Conservation (phyloP, 1,140 invertebrate genomes). For the Apocrypta bakeri region DNA sequence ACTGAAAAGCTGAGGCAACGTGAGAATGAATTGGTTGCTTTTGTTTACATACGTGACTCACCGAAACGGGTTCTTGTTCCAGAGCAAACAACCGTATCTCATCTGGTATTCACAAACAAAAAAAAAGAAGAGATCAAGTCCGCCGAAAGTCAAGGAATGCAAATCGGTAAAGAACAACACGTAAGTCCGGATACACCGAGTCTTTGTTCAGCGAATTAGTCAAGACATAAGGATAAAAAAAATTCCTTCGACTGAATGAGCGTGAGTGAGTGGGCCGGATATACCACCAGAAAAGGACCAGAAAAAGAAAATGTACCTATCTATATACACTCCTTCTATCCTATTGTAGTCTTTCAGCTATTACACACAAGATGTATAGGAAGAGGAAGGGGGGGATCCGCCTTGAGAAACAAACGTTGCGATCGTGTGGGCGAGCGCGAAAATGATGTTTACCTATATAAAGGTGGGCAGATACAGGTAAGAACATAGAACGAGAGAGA, state of each 20-base stretch:
- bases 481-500: neutral
- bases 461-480: neutral
- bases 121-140: neutral
- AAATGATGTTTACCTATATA: constrained; percentile 47
- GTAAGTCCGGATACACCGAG: neutral
- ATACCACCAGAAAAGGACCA: too few species aligned
- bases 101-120: neutral
- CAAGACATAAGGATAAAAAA: neutral
- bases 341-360: neutral
- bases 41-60: neutral
- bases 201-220: neutral
- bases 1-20: neutral
- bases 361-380: neutral
- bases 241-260: neutral
- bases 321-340: neutral
- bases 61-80: neutral
- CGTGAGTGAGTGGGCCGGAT: neutral
- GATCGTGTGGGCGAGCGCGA: constrained; percentile 20
- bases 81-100: neutral
- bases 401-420: neutral
- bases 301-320: neutral
- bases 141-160: neutral
- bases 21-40: neutral
- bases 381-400: neutral
- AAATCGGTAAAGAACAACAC: neutral